Base-by-base conservation (phyloP, 2,797 vertebrate genomes). In the Lutjanus campechanus region DNA sequence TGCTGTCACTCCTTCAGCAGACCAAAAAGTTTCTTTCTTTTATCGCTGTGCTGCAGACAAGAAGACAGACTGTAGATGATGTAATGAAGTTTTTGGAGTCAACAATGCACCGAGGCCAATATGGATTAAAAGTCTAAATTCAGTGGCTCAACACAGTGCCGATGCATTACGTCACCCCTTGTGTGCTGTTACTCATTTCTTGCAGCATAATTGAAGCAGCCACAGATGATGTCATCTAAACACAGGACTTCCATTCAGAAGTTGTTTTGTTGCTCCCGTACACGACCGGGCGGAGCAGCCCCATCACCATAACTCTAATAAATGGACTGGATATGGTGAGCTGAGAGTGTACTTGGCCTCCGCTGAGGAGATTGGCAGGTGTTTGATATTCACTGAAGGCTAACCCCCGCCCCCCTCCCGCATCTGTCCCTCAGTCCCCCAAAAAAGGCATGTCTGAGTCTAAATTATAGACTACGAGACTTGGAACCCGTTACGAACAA, bases 141-240 rank as follows among this genome's bases (percentile, higher is more conserved):
- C 82, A 79, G 89, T 79, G 84, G 87, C 89, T 89, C 65, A 59
- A 89, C 85, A 75, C 49, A 41, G 68, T 63, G 86, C 84, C 29
- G 90, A 87, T 86, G 71, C 88, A 93, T 94, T 91, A 92, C 90
- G 73, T 95, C 93, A 94, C 61, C 82, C 82, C 64, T 69, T 72
- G 74, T 85, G 83, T 55, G 78, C 90, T 83, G 88, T 90, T 90
- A 89, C 85, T 90, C 77, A 88, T 92, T 93, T 92, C 87, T 91
- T 88, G 90, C 86, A 84, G 87, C 76, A 85, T 88, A 92, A 91
- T 86, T 91, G 85, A 92, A 92, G 84, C 87, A 81, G 87, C 89
- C 81, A 73, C 63, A 71, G 87, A 89, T 95, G 93, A 93, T 93
- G 93, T 94, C 92, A 95, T 90, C 91, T 86, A 92, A 91, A 93